A percentile compares a stretch with the other conserved stretches of the same genome.
Evolutionary conservation across 2,888 invertebrate species (phyloP).

Genomic region (Heliconius hortense): DNA sequence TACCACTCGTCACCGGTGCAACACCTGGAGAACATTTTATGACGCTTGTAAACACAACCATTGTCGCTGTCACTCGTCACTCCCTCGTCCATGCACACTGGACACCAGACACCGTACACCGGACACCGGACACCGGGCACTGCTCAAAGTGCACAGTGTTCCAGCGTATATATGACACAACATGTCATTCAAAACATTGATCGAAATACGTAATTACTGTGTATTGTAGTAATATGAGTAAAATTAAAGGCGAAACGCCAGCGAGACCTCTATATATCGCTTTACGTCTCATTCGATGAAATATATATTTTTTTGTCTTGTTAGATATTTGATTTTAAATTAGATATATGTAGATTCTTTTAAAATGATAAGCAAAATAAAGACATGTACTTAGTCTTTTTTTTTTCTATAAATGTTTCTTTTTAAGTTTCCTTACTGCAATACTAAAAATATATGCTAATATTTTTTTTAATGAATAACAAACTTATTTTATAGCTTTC

Average conservation of each 20-base stretch:
- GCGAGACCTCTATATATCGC: neutral
- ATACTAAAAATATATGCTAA: neutral
- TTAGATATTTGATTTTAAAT: neutral
- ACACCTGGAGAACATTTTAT: neutral
- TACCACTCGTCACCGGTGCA: neutral
- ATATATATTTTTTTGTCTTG: neutral
- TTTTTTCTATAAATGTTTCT: too few relatives aligned
- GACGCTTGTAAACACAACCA: conserved; percentile 9
- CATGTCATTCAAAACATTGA: conserved; percentile 11
- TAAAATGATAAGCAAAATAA: neutral
- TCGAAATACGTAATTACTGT: conserved; percentile 17
- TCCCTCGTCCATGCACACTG: neutral
- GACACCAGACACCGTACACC: neutral
- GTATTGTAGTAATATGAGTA: neutral
- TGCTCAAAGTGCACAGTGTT: neutral
- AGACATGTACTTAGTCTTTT: neutral
- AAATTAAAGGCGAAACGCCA: conserved; percentile 10
- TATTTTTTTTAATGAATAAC: neutral
- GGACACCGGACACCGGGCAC: neutral
- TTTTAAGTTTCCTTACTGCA: too few relatives aligned
- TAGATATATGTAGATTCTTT: too few relatives aligned
- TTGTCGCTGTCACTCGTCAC: neutral
- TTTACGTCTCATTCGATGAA: neutral
- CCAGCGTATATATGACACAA: conserved; percentile 4
- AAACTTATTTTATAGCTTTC: neutral